A percentile compares a stretch with the other conserved stretches of the same genome.
Evolutionary conservation across 2,113 vertebrate species (phyloP).

Genomic region (Lutjanus erythropterus): DNA sequence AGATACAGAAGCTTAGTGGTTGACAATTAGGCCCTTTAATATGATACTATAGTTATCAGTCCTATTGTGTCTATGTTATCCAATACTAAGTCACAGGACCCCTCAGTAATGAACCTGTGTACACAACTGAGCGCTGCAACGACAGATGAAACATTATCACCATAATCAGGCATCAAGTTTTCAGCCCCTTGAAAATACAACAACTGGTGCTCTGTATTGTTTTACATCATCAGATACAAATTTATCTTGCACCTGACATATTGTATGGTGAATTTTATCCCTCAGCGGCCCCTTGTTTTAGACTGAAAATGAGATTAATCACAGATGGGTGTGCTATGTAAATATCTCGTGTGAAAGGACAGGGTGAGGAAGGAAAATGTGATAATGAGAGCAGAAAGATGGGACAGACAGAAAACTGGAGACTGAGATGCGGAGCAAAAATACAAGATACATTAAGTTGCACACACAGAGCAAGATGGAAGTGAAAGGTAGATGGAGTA

Average conservation of each 20-base stretch:
- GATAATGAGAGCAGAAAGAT: slow-evolving; percentile 55
- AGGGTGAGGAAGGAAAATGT: slow-evolving; percentile 41
- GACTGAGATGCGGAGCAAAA: neutral
- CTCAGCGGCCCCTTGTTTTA: slow-evolving; percentile 40
- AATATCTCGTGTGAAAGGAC: slow-evolving; percentile 52
- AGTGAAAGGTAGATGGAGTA: neutral
- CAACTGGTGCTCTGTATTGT: slow-evolving; percentile 60
- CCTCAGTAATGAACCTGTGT: slow-evolving; percentile 47
- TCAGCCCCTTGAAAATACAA: slow-evolving; percentile 54
- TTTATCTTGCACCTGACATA: slow-evolving; percentile 45
- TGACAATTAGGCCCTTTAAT: slow-evolving; percentile 57
- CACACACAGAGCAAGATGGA: slow-evolving; percentile 10
- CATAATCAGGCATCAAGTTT: slow-evolving; percentile 67
- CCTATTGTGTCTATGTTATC: slow-evolving; percentile 61
- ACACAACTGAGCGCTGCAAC: slow-evolving; percentile 23
- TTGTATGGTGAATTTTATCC: slow-evolving; percentile 57
- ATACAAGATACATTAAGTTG: neutral
- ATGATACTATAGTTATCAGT: slow-evolving; percentile 57
- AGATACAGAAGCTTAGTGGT: slow-evolving; percentile 45
- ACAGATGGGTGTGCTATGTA: slow-evolving; percentile 55
- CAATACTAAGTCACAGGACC: slow-evolving; percentile 65
- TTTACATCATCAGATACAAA: slow-evolving; percentile 65
- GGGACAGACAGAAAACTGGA: slow-evolving; percentile 27
- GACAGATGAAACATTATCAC: slow-evolving; percentile 63
- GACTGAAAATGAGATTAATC: slow-evolving; percentile 63